phyloP scores from a whole-genome alignment of 1,140 invertebrate genomes.

The Stegodyphus dumicola region DNA sequence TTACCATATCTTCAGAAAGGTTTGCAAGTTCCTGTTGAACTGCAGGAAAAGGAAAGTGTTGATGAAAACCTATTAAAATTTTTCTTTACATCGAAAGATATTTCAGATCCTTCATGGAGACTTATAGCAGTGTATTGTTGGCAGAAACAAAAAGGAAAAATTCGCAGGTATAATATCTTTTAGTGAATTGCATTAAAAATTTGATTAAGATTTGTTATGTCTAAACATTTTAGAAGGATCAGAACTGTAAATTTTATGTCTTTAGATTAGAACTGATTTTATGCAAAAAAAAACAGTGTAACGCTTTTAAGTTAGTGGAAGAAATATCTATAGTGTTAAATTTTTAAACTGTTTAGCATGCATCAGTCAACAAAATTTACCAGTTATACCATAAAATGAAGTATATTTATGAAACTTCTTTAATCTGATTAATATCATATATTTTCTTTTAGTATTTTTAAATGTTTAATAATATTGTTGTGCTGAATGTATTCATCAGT shows the following conservation, averaged over 20 bases:
- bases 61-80: conserved; percentile 21
- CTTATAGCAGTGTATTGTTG: conserved; percentile 17
- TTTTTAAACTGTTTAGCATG: background rate
- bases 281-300: background rate
- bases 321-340: background rate
- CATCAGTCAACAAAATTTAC: too few species aligned
- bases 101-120: conserved; percentile 13
- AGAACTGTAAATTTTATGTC: background rate
- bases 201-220: background rate
- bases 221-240: background rate
- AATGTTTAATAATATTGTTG: too few species aligned
- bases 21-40: conserved; percentile 28
- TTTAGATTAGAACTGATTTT: background rate
- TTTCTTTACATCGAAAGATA: conserved; percentile 21
- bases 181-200: too few species aligned
- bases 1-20: conserved; percentile 5
- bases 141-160: conserved; percentile 27
- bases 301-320: background rate
- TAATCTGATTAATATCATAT: too few species aligned
- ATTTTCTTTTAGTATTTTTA: too few species aligned
- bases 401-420: too few species aligned
- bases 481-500: too few species aligned
- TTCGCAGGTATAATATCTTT: conserved; percentile 13
- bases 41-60: background rate
- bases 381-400: too few species aligned